A percentile compares a stretch with the other conserved stretches of the same genome.
Conservation (phyloP, 2,888 invertebrate species). For the Ormyrus rosae region DNA sequence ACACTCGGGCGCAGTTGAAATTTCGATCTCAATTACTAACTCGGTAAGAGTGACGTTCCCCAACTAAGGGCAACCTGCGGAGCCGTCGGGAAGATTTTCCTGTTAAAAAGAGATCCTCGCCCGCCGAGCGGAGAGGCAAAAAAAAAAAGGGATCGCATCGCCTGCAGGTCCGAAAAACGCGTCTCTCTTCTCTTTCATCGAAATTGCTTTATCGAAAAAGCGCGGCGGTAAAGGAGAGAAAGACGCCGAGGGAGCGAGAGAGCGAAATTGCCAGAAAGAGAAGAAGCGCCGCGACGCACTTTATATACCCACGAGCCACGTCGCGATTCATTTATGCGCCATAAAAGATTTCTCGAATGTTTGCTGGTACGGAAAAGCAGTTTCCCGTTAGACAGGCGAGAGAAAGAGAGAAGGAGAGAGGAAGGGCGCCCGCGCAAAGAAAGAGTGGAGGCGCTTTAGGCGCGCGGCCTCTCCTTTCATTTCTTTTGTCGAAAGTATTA, state of each 20-base stretch:
- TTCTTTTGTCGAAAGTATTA: constrained; percentile 62
- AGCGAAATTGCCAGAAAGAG: constrained; percentile 1
- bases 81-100: not conserved
- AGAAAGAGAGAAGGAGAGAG: not conserved
- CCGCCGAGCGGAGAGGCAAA: not conserved
- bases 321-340: constrained; percentile 47
- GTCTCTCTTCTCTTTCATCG: constrained; percentile 19
- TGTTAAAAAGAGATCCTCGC: not conserved
- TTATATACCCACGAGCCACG: not conserved
- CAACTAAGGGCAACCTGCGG: not conserved
- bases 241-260: not conserved
- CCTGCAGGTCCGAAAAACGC: constrained; percentile 6
- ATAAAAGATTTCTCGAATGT: constrained; percentile 53
- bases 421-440: not conserved
- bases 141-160: constrained; percentile 8
- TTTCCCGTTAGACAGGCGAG: constrained; percentile 24
- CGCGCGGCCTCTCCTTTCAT: constrained; percentile 24
- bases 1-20: not conserved
- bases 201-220: constrained; percentile 27
- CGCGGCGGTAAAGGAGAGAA: constrained; percentile 13
- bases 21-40: constrained; percentile 25
- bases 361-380: constrained; percentile 57
- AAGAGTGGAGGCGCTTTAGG: not conserved
- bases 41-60: not conserved
- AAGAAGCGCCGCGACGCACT: not conserved